These are phyloP conservation scores for Polyodon spathula DNA, from an alignment of 2,113 vertebrate genomes.

Conservation along the genomic window DNA sequence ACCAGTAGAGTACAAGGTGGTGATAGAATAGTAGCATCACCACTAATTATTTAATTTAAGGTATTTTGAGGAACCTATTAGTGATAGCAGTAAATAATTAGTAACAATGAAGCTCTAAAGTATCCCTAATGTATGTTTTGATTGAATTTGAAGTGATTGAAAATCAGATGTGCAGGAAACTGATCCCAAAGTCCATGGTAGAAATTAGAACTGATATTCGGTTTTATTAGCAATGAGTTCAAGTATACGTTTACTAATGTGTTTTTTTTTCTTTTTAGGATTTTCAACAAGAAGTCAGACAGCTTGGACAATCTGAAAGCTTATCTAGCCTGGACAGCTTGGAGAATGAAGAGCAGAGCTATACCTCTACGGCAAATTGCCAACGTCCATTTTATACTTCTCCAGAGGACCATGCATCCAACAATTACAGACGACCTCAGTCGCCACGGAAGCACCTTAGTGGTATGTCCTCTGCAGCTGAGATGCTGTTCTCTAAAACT, in stretches of 20 bases:
- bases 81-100: too few species aligned
- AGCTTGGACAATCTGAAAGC: slow-evolving; percentile 62
- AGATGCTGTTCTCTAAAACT: slow-evolving; percentile 37
- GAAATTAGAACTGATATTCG: not conserved
- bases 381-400: slow-evolving; percentile 32
- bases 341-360: slow-evolving; percentile 57
- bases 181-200: not conserved
- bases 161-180: too few species aligned
- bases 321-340: slow-evolving; percentile 80
- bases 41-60: too few species aligned
- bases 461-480: slow-evolving; percentile 22
- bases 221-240: not conserved
- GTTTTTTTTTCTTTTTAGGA: slow-evolving; percentile 55
- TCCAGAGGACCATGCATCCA: slow-evolving; percentile 33
- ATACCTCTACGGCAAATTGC: slow-evolving; percentile 28
- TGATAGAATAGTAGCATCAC: too few species aligned
- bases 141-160: too few species aligned
- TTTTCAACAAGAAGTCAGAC: slow-evolving; percentile 53
- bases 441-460: slow-evolving; percentile 30
- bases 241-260: not conserved
- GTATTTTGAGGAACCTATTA: too few species aligned
- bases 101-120: too few species aligned
- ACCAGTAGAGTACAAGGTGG: too few species aligned
- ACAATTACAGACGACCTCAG: slow-evolving; percentile 30
- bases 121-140: too few species aligned